Percentiles rank a stretch among this genome's conserved stretches.
Evolutionary conservation across 2,113 vertebrate genomes (phyloP).

Genomic region (Axis porcinus): DNA sequence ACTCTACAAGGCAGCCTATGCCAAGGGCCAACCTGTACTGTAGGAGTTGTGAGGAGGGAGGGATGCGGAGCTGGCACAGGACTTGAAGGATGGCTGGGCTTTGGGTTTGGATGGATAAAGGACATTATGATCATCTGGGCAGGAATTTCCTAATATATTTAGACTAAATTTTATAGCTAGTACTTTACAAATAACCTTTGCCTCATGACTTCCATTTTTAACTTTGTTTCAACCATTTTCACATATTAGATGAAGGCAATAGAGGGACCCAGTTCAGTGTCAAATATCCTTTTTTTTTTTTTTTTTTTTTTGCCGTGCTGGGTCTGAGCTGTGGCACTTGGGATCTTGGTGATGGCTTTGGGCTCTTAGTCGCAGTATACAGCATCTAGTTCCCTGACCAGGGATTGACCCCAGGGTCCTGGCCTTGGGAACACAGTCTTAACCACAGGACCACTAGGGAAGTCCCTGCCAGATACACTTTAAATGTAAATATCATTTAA

Average conservation of each 20-base stretch:
- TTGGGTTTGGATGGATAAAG: not conserved
- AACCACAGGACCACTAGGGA: not conserved
- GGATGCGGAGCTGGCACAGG: no score
- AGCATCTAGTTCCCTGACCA: not conserved
- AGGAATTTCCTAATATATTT: not conserved
- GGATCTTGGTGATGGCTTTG: not conserved
- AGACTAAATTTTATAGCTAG: not conserved
- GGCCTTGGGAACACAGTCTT: not conserved
- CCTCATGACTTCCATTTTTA: not conserved
- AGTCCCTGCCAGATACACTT: not conserved
- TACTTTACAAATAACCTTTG: not conserved
- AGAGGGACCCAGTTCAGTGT: not conserved
- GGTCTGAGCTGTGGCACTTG: not conserved
- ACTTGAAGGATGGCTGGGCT: not conserved
- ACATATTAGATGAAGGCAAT: not conserved
- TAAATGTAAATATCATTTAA: not conserved
- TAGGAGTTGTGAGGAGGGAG: not conserved
- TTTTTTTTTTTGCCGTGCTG: rapidly evolving
- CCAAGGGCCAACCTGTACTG: not conserved
- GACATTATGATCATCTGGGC: not conserved
- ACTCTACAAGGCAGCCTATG: not conserved
- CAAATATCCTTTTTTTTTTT: not conserved
- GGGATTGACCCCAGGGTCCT: not conserved
- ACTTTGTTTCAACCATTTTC: not conserved
- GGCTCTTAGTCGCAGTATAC: not conserved